Percentiles rank a stretch among this genome's conserved stretches.
Conservation (phyloP, 2,797 vertebrate species). For the Clamator glandarius region DNA sequence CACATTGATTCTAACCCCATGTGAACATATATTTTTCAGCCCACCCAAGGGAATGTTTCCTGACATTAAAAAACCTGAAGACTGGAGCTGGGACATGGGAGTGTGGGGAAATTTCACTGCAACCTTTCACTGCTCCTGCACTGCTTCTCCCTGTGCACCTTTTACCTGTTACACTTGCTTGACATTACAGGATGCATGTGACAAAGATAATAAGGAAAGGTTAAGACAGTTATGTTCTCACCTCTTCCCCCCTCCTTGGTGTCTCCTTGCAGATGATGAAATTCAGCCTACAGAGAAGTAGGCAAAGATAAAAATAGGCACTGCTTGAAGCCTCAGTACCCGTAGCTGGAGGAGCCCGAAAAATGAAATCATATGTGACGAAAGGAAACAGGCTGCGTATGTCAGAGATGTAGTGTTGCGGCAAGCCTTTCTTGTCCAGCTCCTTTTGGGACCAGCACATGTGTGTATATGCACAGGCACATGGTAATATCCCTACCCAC, state of each 20-base stretch:
- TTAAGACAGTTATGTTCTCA: background rate
- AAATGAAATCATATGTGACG: background rate
- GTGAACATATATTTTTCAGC: background rate
- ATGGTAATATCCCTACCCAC: background rate
- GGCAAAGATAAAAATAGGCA: background rate
- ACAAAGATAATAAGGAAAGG: background rate
- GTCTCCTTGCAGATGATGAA: background rate
- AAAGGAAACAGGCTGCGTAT: background rate
- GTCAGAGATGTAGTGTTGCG: background rate
- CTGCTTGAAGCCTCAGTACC: background rate
- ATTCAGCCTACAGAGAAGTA: background rate
- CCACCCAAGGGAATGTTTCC: background rate
- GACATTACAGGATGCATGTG: background rate
- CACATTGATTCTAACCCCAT: accelerated
- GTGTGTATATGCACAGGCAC: accelerated
- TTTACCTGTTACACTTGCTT: background rate
- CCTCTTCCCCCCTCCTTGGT: background rate
- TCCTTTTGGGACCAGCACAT: background rate
- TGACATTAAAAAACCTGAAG: background rate
- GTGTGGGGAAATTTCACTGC: background rate
- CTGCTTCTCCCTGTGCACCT: background rate
- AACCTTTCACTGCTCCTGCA: background rate
- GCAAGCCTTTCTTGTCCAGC: background rate
- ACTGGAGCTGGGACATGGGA: background rate
- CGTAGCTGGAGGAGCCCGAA: background rate